These are phyloP conservation scores for Pocillopora verrucosa DNA, from an alignment of 64 coral and sea anemone species.

Conservation along the genomic window DNA sequence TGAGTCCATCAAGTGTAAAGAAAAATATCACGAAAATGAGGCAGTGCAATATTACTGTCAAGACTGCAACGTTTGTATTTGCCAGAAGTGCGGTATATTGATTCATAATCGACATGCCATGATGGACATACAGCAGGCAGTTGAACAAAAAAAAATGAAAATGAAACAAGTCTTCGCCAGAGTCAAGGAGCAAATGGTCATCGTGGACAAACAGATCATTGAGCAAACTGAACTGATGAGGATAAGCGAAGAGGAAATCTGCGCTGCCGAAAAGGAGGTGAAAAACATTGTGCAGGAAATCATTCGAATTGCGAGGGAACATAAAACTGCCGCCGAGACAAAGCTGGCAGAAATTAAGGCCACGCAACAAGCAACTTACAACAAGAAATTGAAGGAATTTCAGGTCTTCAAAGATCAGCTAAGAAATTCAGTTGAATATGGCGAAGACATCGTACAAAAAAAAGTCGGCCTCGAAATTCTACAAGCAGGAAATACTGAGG, in stretches of 20 bases:
- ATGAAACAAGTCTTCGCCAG: not conserved
- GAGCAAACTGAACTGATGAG: not conserved
- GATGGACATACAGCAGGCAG: no score
- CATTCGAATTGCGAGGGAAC: not conserved
- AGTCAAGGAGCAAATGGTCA: not conserved
- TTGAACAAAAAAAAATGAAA: not conserved
- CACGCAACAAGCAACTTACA: not conserved
- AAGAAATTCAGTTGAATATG: not conserved
- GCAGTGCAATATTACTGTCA: no score
- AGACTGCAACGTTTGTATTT: no score
- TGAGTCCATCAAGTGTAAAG: not conserved
- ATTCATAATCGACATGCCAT: no score
- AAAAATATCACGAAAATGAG: conserved; percentile 43
- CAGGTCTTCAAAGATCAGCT: not conserved
- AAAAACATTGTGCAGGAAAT: not conserved
- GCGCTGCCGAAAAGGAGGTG: no score
- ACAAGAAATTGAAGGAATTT: not conserved
- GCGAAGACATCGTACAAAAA: not conserved
- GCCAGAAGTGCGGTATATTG: not conserved
- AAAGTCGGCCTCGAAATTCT: not conserved
- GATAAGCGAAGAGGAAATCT: not conserved
- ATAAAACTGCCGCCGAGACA: not conserved
- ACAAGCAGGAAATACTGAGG: not conserved
- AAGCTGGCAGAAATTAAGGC: not conserved
- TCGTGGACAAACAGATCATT: not conserved